Evolutionary conservation across 2,888 invertebrate species (phyloP).

Genomic region (Tryphoninae sp.): DNA sequence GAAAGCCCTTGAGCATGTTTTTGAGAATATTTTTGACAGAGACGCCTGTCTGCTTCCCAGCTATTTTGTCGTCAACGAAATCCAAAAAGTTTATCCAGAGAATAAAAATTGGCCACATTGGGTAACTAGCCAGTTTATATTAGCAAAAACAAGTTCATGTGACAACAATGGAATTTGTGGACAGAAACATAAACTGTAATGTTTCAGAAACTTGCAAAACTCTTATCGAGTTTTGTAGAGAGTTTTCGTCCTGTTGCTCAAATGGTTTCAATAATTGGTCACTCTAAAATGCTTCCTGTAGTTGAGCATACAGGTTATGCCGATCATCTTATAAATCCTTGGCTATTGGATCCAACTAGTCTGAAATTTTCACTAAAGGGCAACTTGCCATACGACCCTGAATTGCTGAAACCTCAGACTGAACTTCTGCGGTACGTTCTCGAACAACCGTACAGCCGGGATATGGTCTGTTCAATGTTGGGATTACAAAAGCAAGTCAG

Average conservation of each 20-base stretch:
- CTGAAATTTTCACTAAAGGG: conserved; percentile 87
- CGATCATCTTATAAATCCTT: conserved; percentile 94
- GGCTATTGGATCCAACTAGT: conserved; percentile 95
- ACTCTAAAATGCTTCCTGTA: conserved; percentile 95
- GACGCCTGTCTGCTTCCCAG: conserved; percentile 96
- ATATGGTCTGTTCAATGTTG: conserved; percentile 97
- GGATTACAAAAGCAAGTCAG: conserved; percentile 94
- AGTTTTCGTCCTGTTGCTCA: conserved; percentile 96
- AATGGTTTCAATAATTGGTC: conserved; percentile 96
- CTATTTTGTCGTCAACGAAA: conserved; percentile 97
- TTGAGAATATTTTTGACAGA: conserved; percentile 95
- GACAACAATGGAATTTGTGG: not conserved
- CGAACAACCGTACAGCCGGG: conserved; percentile 97
- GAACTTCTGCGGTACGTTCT: conserved; percentile 93
- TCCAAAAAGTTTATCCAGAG: conserved; percentile 93
- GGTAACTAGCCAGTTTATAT: conserved; percentile 83
- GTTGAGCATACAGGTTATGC: conserved; percentile 96
- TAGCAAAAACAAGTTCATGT: not conserved
- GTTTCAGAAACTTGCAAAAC: conserved; percentile 90
- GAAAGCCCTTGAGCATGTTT: conserved; percentile 90
- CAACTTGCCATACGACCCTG: conserved; percentile 94
- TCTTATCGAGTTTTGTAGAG: conserved; percentile 94
- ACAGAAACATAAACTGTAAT: conserved; percentile 15
- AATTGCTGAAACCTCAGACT: conserved; percentile 94
- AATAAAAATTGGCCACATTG: conserved; percentile 94